Base-by-base conservation (phyloP, 2,888 invertebrate species). In the Uloborus plumipes region DNA sequence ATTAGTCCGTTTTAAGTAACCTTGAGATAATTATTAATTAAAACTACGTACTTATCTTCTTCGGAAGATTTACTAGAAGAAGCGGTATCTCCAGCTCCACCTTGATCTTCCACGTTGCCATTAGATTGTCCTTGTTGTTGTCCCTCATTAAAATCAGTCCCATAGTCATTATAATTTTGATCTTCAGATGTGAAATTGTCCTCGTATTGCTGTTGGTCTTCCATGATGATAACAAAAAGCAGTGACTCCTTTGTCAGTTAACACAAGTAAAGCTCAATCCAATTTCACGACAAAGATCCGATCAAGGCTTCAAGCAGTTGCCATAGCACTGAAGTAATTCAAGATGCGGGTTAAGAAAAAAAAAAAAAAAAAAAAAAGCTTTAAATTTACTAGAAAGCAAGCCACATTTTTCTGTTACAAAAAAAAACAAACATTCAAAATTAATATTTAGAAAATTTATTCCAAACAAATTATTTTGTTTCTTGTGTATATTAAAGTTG, bases 131-230 rank as follows among this genome's bases (percentile, higher is more conserved):
- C 72, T 70, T 67, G 67, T 66, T 78, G 78, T 64, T 81, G 74
- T 70, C 69, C 74, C 50, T 81, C 80, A 58, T 74, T 81, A 75
- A 81, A 81, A 81, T 81, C 80, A 65, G 80, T 75, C 22, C 80
- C 74, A 70, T 74, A 81, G 39, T 81, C 80, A n/a, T 58, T 70
- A 75, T 74, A 81, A 81, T 69, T 81, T 75, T 81, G 80, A 74
- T 81, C 80, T 75, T 81, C 80, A 49, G 70, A 75, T 55, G 80
- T 75, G 65, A 74, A 81, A 81, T 81, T 81, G 67, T 81, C 80
- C 58, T 81, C 80, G 70, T 81, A 81, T 64, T 81, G 78, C 66
- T 79, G 78, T 26, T 78, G 78, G 49, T 79, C 78, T 66, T 79
- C 74, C 80, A 81, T 81, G 50, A 51, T 58, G 53, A 20, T 20